Percentiles rank a stretch among this genome's conserved stretches.
Conservation (phyloP, 2,113 vertebrate species). For the Cyrtonyx montezumae region DNA sequence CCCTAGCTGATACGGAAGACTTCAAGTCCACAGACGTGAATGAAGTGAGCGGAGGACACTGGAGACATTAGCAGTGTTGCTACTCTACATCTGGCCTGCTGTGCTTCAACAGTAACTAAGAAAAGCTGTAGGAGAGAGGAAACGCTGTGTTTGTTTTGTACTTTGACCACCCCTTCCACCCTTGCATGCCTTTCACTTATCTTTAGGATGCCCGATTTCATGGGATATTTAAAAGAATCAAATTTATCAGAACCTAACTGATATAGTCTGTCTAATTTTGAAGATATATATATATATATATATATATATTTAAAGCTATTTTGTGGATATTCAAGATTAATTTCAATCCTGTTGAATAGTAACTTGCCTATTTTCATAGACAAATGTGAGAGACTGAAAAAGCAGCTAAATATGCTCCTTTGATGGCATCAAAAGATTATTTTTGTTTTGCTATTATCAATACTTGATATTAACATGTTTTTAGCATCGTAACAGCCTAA, state of each 20-base stretch:
- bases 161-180: not conserved
- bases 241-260: not conserved
- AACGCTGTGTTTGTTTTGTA: not conserved
- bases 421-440: not conserved
- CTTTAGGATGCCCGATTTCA: not conserved
- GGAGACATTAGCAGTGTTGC: not conserved
- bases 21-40: not conserved
- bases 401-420: not conserved
- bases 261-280: no score
- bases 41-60: not conserved
- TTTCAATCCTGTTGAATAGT: not conserved
- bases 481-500: not conserved
- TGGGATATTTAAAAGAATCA: not conserved
- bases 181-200: not conserved
- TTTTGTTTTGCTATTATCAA: not conserved
- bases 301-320: not conserved
- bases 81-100: not conserved
- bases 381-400: not conserved
- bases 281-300: not conserved
- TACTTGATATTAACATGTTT: not conserved
- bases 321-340: not conserved
- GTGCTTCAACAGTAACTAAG: not conserved
- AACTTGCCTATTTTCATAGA: not conserved
- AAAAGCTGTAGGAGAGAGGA: not conserved
- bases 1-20: not conserved